Evolutionary conservation across 1,140 invertebrate species (phyloP).

Genomic region (Papilio xuthus): DNA sequence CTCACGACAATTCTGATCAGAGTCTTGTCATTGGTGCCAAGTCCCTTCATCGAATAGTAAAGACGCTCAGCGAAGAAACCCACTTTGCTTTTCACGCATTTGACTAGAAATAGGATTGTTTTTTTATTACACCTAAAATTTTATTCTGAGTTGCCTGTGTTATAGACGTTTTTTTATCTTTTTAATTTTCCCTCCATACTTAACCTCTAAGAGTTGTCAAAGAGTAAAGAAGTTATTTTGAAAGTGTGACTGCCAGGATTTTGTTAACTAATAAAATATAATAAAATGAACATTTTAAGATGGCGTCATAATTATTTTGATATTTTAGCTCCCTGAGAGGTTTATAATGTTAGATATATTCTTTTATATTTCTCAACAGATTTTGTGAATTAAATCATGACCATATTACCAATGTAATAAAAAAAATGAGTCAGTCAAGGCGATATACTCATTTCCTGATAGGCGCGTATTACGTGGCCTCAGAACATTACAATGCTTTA

Average conservation of each 20-base stretch:
- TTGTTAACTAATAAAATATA: neutral
- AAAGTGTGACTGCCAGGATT: neutral
- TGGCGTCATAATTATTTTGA: neutral
- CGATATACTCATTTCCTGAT: slow-evolving; percentile 6
- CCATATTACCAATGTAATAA: neutral
- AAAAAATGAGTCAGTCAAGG: slow-evolving; percentile 27
- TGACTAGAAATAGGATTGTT: slow-evolving; percentile 83
- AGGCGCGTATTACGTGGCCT: slow-evolving; percentile 11
- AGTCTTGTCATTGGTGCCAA: slow-evolving; percentile 94
- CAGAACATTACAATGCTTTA: slow-evolving; percentile 15
- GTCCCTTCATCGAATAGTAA: slow-evolving; percentile 93
- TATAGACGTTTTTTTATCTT: too few relatives aligned
- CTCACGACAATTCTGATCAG: slow-evolving; percentile 95
- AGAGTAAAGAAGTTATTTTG: neutral
- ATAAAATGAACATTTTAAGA: neutral
- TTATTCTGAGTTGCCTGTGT: slow-evolving; percentile 38
- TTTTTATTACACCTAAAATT: slow-evolving; percentile 11
- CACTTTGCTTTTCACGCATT: slow-evolving; percentile 94
- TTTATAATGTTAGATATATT: too few relatives aligned
- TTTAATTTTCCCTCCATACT: neutral
- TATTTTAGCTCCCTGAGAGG: neutral
- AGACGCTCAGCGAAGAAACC: slow-evolving; percentile 96
- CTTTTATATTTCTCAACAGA: neutral
- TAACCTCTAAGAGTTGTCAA: neutral
- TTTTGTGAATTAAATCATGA: slow-evolving; percentile 14